Conservation (phyloP, 2,113 vertebrate species). For the Serinus canaria region DNA sequence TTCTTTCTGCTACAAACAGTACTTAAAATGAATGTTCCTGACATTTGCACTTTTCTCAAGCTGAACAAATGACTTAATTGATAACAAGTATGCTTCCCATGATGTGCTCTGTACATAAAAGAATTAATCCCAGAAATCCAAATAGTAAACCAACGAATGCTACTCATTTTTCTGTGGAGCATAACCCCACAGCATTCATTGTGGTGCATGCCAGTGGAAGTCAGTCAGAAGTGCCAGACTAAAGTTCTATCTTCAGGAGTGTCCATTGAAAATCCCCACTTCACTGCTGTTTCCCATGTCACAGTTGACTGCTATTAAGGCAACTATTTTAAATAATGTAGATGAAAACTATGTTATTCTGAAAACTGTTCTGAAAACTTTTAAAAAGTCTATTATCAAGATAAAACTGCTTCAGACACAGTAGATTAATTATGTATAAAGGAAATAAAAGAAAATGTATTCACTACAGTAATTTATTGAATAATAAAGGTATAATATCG, state of each 20-base stretch:
- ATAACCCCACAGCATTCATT: background rate
- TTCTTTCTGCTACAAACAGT: background rate
- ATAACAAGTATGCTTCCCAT: background rate
- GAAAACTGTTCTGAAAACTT: constrained; percentile 16
- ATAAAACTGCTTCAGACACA: background rate
- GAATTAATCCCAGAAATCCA: background rate
- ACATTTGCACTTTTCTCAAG: background rate
- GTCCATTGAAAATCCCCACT: background rate
- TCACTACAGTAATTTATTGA: background rate
- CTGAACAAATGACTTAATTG: background rate
- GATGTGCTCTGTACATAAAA: background rate
- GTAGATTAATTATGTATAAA: background rate
- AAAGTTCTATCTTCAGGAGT: background rate
- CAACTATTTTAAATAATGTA: constrained; percentile 22
- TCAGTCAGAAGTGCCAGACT: background rate
- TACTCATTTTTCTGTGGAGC: background rate
- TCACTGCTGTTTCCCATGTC: background rate
- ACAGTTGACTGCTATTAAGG: background rate
- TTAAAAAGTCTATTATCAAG: background rate
- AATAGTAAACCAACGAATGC: background rate
- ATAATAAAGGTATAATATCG: background rate
- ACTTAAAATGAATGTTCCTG: background rate
- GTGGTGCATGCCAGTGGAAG: background rate
- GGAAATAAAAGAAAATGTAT: background rate
- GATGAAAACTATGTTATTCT: background rate